Evolutionary conservation across 1,140 invertebrate species (phyloP).

Genomic region (Bombus balteatus): DNA sequence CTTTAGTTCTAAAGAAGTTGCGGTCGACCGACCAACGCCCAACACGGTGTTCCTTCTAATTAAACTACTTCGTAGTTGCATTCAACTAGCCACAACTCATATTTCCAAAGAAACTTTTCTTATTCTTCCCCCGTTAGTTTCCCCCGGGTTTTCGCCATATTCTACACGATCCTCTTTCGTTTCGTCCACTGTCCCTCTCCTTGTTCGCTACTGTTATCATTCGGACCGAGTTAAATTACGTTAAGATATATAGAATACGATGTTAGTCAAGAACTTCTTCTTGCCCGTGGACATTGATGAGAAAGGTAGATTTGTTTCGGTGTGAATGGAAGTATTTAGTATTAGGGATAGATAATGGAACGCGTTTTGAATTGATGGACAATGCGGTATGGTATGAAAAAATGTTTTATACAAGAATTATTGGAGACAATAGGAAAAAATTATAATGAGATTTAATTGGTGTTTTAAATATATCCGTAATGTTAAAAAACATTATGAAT

Average conservation of each 20-base stretch:
- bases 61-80: constrained; percentile 9
- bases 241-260: background rate
- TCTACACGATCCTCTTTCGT: too few species aligned
- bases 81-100: background rate
- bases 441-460: too few species aligned
- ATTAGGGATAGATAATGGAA: too few species aligned
- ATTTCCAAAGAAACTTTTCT: background rate
- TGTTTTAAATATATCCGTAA: too few species aligned
- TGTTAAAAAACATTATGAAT: too few species aligned
- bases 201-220: background rate
- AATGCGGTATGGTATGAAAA: too few species aligned
- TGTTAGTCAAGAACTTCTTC: background rate
- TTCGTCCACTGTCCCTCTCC: background rate
- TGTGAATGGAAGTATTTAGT: too few species aligned
- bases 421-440: too few species aligned
- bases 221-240: background rate
- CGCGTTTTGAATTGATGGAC: too few species aligned
- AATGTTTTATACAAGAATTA: too few species aligned
- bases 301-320: background rate
- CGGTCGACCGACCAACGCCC: background rate
- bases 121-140: background rate
- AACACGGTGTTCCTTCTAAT: background rate
- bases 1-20: background rate
- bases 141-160: background rate
- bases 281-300: background rate